Evolutionary conservation across 1,140 invertebrate genomes (phyloP), one percentile per base, ranked within the genome.

Genomic region (Panagrolaimus sp.): DNA sequence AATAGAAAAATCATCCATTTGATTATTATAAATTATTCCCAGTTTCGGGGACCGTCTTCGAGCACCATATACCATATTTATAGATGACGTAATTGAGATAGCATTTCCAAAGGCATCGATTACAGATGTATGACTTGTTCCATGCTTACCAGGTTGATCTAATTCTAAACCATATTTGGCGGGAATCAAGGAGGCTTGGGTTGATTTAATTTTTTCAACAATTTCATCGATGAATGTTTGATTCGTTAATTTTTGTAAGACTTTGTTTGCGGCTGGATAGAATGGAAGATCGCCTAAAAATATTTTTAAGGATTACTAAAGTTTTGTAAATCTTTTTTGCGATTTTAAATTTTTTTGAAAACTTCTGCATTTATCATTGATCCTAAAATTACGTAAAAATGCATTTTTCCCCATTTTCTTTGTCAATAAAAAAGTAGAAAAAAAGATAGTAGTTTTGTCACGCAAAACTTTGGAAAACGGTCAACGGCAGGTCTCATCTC

Each of bases 1-100:
- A 3, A 89, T 87, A 0, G 91, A 90, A 84, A 98, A 98, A 82
- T 98, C 94, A 82, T 96, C 91, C 92, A 98, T 96, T 51, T 89
- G 90, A 82, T 91, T 89, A 84, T 97, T 98, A 72, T 93, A 87
- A 2, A 97, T 85, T 48, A 98, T 92, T 27, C 94, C 94, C 0
- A 93, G 93, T 64, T 87, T 87, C 20, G 87, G 81, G 0, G 90
- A 91, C 9, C 88, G 85, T 48, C 90, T 81, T 20, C 89, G 88
- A 43, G 90, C 88, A 11, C 91, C 92, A 83, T 90, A 92, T 80
- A 91, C 89, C 23, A 88, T 87, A 84, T 97, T 97, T 8, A 98
- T 87, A 9, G 92, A 92, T 79, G 90, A 91, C 1, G 94, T 97
- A 38, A 92, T 88, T 0, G 91, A 89, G 9, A 96, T 90, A 20